Evolutionary conservation across 53 echinoderm and acorn worm genomes (phyloP).

Genomic region (Hippasteria phrygiana): DNA sequence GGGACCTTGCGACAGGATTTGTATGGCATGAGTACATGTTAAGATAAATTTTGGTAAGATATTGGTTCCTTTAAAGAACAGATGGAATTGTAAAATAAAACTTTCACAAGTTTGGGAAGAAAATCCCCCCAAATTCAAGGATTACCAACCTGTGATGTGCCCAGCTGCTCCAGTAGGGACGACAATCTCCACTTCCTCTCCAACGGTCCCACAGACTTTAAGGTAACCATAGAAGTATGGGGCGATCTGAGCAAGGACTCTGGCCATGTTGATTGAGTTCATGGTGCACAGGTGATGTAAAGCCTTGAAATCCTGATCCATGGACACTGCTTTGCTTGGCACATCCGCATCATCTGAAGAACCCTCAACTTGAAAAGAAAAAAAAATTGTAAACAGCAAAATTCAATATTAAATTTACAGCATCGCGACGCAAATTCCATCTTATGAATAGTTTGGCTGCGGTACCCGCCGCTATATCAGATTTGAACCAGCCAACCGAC

Average conservation of each 20-base stretch:
- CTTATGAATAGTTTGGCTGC: too few species aligned
- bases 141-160: conserved; percentile 78
- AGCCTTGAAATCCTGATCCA: conserved; percentile 72
- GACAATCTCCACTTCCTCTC: conserved; percentile 80
- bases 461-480: too few species aligned
- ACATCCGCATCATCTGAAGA: conserved; percentile 75
- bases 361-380: conserved; percentile 62
- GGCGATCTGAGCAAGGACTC: conserved; percentile 79
- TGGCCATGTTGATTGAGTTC: conserved; percentile 90
- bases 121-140: not conserved
- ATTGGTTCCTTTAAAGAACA: too few species aligned
- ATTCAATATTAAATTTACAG: not conserved
- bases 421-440: too few species aligned
- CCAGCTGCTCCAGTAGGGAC: conserved; percentile 89
- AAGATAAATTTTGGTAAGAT: too few species aligned
- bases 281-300: conserved; percentile 75
- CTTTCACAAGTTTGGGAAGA: not conserved
- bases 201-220: conserved; percentile 65
- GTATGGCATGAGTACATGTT: too few species aligned
- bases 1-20: too few species aligned
- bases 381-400: not conserved
- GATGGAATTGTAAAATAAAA: too few species aligned
- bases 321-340: conserved; percentile 66
- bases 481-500: too few species aligned
- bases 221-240: conserved; percentile 87